These are phyloP conservation scores for Rhingia rostrata DNA, from an alignment of 2,888 invertebrate genomes.

Conservation along the genomic window DNA sequence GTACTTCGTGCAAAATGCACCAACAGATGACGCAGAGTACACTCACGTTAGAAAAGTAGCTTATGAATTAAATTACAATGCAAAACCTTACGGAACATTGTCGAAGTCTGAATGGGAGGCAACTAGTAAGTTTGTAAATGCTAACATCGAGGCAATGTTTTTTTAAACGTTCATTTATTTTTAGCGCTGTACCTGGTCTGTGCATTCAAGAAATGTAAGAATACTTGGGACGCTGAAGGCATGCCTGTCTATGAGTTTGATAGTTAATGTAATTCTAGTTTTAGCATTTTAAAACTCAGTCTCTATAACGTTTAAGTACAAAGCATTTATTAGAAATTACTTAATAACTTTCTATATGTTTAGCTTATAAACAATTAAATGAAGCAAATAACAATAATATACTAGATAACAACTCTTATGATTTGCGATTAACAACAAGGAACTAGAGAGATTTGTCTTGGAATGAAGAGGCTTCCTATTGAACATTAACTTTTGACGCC, in stretches of 20 bases:
- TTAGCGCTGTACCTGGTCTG: conserved; percentile 92
- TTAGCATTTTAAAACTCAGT: too few species aligned
- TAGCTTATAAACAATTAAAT: too few species aligned
- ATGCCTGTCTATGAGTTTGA: conserved; percentile 85
- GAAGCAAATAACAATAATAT: too few species aligned
- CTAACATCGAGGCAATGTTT: not conserved
- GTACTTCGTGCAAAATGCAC: conserved; percentile 87
- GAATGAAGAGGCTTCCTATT: too few species aligned
- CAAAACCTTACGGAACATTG: conserved; percentile 89
- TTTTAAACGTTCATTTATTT: conserved; percentile 69
- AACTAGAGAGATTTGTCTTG: too few species aligned
- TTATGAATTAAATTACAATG: conserved; percentile 80
- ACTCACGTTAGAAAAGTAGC: conserved; percentile 87
- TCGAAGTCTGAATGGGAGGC: conserved; percentile 97
- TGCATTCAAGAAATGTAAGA: conserved; percentile 91
- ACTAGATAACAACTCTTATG: too few species aligned
- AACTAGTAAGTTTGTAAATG: conserved; percentile 86
- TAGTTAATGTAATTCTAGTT: conserved; percentile 22
- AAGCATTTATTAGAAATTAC: too few species aligned
- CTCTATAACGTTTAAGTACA: too few species aligned
- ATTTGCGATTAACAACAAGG: too few species aligned
- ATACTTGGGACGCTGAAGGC: conserved; percentile 86
- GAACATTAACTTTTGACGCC: too few species aligned
- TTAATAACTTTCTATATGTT: too few species aligned
- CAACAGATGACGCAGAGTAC: conserved; percentile 87